Base-by-base conservation (phyloP, 2,797 vertebrate species). In the Columba guinea region DNA sequence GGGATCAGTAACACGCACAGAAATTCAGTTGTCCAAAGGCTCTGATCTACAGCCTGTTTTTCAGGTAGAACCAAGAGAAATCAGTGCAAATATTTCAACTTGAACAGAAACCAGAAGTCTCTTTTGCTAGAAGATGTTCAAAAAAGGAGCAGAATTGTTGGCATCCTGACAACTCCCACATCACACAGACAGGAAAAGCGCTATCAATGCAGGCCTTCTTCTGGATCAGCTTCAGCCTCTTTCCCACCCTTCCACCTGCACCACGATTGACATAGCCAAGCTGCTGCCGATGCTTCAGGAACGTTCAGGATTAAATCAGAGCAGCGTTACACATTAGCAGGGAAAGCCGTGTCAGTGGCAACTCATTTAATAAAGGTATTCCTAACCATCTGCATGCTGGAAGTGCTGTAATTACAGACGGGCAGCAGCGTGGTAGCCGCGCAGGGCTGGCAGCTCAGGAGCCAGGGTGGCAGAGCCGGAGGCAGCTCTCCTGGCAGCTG, bases 151-250 rank as follows among this genome's bases (percentile, higher is more conserved):
- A 62, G 83, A 60, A 64, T 90, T 70, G 74, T 76, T 96, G 96
- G 93, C 96, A 84, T 44, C 59, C 52, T 82, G 92, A 94, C 95
- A 97, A 76, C 34, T 94, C 85, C 93, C 89, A 87, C 89, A 94
- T 90, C 94, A 90, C 77, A 94, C 1, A 88, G 91, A 87, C 91
- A 96, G 90, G 91, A 90, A 94, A 94, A 93, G 89, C 3, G 0
- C 77, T 68, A 82, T 80, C 94, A 71, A 13, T 90, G 93, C 95
- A 94, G 90, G 85, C 94, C 90, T 63, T 82, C 91, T 94, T 96
- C 95, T 96, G 95, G 94, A 96, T 88, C 80, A 16, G 90, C 88
- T 89, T 92, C 92, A 94, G 79, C 84, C 92, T 95, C 70, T 89
- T 90, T 94, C 87, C 89, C 80, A 79, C 77, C 94, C 95, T 86